Evolutionary conservation across 2,888 invertebrate species (phyloP), one percentile per base, ranked within the genome.

Genomic region (Dromius quadrimaculatus): DNA sequence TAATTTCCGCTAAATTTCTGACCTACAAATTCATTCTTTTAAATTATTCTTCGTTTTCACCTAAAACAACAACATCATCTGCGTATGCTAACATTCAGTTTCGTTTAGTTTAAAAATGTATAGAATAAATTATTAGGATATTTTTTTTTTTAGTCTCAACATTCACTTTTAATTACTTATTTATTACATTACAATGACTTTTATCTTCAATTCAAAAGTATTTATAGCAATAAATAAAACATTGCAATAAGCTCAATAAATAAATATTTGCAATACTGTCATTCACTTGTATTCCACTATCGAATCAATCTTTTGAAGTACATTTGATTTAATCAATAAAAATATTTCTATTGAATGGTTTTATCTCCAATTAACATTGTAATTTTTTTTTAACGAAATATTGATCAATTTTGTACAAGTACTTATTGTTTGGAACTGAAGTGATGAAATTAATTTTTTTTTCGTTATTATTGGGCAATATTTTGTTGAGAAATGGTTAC

Each of bases 391-490:
- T 38, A 2, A 4, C 38, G 38, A n/a, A 28, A 2, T 38, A 1
- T n/a, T 38, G 13, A 38, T 38, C n/a, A n/a, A n/a, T 38, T 38
- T 13, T 13, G n/a, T 38, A 38, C 38, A 38, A 38, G n/a, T n/a
- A n/a, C n/a, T 38, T 2, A 38, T 38, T 28, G 8, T 28, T 28
- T 28, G 4, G 28, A 4, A 38, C 15, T 38, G 38, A 38, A 11
- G 38, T 11, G 6, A 38, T 4, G 9, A 34, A 38, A n/a, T 38
- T 13, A 38, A 11, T 38, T 38, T 38, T 38, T 11, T 38, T 38
- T 38, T 38, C 11, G n/a, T n/a, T n/a, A n/a, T n/a, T n/a, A n/a
- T n/a, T n/a, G n/a, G n/a, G n/a, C n/a, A n/a, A n/a, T n/a, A n/a
- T n/a, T n/a, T n/a, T n/a, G n/a, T n/a, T n/a, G n/a, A n/a, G n/a